phyloP scores from a whole-genome alignment of 2,113 vertebrate genomes.

The Aegotheles bennettii region DNA sequence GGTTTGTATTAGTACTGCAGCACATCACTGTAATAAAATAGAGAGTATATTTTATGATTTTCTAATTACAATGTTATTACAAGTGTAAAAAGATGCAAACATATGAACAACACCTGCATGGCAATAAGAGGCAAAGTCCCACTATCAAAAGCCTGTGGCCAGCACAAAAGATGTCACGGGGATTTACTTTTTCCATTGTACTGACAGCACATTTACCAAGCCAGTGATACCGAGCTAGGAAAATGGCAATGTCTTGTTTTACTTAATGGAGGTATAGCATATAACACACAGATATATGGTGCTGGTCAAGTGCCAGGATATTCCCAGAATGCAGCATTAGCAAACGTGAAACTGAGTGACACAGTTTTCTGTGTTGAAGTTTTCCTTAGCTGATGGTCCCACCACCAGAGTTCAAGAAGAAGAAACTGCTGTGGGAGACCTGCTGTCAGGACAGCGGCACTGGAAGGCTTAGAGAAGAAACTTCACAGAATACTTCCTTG shows the following conservation, averaged over 20 bases:
- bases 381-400: background rate
- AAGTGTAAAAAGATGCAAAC: background rate
- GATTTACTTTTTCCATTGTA: background rate
- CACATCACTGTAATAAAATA: background rate
- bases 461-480: background rate
- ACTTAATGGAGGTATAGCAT: background rate
- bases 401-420: background rate
- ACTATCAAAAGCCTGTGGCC: background rate
- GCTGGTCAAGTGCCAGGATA: background rate
- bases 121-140: background rate
- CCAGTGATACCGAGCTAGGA: background rate
- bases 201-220: background rate
- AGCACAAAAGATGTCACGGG: background rate
- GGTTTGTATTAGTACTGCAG: background rate
- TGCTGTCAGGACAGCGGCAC: background rate
- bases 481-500: background rate
- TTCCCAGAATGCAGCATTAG: background rate
- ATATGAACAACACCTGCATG: background rate
- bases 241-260: background rate
- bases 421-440: background rate
- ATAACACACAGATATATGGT: background rate
- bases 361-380: background rate
- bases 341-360: background rate
- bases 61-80: background rate
- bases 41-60: background rate